These are phyloP conservation scores for Leucoma salicis DNA, from an alignment of 2,888 invertebrate genomes.

Conservation along the genomic window DNA sequence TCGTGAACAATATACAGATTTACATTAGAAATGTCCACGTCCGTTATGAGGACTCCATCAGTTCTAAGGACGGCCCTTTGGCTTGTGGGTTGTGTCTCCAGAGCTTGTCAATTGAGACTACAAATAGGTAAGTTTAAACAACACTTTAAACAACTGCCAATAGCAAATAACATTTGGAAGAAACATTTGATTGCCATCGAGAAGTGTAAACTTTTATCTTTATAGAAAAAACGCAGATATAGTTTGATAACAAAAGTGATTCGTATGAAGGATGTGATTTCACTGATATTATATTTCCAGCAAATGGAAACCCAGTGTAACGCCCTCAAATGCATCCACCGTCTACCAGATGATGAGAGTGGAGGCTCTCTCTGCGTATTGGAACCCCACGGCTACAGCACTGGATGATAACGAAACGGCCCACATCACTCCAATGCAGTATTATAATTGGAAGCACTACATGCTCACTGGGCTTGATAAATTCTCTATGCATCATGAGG, in stretches of 20 bases:
- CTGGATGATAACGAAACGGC: constrained; percentile 79
- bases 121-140: constrained; percentile 87
- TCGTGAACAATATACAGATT: constrained; percentile 91
- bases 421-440: constrained; percentile 79
- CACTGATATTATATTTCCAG: constrained; percentile 65
- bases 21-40: constrained; percentile 90
- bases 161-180: too few relatives aligned
- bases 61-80: constrained; percentile 84
- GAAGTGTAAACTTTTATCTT: too few relatives aligned
- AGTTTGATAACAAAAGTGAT: too few relatives aligned
- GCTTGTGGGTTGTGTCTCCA: constrained; percentile 90
- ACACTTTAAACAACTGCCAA: too few relatives aligned
- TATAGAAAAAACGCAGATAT: too few relatives aligned
- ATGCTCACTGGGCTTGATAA: constrained; percentile 89
- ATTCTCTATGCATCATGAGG: constrained; percentile 88
- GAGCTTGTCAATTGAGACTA: constrained; percentile 89
- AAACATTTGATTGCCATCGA: too few relatives aligned
- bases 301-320: constrained; percentile 89
- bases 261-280: too few relatives aligned
- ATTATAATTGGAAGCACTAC: constrained; percentile 88
- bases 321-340: constrained; percentile 79
- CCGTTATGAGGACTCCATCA: constrained; percentile 89
- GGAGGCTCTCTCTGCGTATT: constrained; percentile 89
- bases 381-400: constrained; percentile 84
- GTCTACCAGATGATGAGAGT: constrained; percentile 90